Base-by-base conservation (phyloP, 2,797 vertebrate genomes). In the Aplochiton taeniatus region DNA sequence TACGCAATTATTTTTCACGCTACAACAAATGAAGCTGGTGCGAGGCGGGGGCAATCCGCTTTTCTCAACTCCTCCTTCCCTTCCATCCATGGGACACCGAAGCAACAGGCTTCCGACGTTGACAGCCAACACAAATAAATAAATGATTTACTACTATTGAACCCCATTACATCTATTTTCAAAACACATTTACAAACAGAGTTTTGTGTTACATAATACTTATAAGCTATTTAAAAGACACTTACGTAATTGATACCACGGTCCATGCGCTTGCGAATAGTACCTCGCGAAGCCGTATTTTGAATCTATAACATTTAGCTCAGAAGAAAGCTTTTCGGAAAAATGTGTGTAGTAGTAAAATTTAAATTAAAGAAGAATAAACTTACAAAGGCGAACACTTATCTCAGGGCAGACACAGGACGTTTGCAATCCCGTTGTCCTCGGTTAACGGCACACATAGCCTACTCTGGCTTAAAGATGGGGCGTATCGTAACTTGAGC, bases 401-500 rank as follows among this genome's bases (percentile, higher is more conserved):
- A 20, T 65, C 50, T 45, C 13, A n/a, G 52, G 52, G 49, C 45
- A 19, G 13, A 2, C 17, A 56, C 41, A 60, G 64, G 50, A 79
- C 66, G 19, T 55, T 50, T 71, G 55, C 71, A 48, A 1, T 80
- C 69, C 73, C n/a, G 50, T 17, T 69, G 73, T 69, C 75, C 80
- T 60, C 75, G 66, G 85, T 82, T 90, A 90, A 85, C 90, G 85
- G 90, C 77, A 81, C 85, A 73, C 66, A 60, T 82, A n/a, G n/a
- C n/a, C n/a, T n/a, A 81, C 76, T 74, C 78, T 77, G 83, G 83
- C 81, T 89, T 90, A 90, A 84, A 89, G 82, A 92, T 76, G 88
- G 89, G 90, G 85, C 89, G 90, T 85, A 70, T 75, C 66, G 92
- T 89, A 92, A 93, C 81, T 70, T 80, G 91, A 93, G 79, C 88